Evolutionary conservation across 2,797 vertebrate species (phyloP).

Genomic region (Capromys pilorides): DNA sequence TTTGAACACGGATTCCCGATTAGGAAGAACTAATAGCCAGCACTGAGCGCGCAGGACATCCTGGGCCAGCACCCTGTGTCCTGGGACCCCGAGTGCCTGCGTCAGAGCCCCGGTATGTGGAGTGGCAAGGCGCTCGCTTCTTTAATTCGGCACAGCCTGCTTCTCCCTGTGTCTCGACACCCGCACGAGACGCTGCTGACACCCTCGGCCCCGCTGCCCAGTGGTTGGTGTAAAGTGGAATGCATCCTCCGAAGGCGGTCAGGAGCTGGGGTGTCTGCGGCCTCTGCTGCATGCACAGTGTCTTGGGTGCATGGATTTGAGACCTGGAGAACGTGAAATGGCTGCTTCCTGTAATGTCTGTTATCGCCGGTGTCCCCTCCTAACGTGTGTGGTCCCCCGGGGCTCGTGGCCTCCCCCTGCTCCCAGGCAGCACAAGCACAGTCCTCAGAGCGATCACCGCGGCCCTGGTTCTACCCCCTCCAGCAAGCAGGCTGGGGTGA

Average conservation of each 20-base stretch:
- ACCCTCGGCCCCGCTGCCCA: conserved; percentile 59
- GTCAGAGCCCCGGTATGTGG: conserved; percentile 73
- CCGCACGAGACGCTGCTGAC: conserved; percentile 4
- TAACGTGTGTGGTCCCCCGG: fast-evolving
- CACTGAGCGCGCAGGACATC: conserved; percentile 75
- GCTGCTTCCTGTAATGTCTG: background rate
- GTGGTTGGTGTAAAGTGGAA: conserved; percentile 83
- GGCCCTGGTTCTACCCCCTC: background rate
- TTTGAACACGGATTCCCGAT: conserved; percentile 84
- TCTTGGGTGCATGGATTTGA: conserved; percentile 80
- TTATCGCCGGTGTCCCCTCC: fast-evolving
- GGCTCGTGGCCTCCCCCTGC: fast-evolving
- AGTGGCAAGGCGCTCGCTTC: conserved; percentile 77
- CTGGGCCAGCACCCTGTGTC: conserved; percentile 25
- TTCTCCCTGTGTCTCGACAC: background rate
- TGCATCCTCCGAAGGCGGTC: conserved; percentile 78
- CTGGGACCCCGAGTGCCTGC: conserved; percentile 66
- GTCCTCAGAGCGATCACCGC: fast-evolving
- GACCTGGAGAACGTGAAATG: conserved; percentile 67
- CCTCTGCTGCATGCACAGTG: conserved; percentile 77
- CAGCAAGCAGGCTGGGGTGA: background rate
- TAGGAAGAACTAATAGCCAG: conserved; percentile 86
- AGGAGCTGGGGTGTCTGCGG: conserved; percentile 63
- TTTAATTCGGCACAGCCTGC: conserved; percentile 70
- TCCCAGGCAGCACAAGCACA: fast-evolving